These are phyloP conservation scores for Leistus spinibarbis DNA, from an alignment of 2,888 invertebrate species.

Conservation along the genomic window DNA sequence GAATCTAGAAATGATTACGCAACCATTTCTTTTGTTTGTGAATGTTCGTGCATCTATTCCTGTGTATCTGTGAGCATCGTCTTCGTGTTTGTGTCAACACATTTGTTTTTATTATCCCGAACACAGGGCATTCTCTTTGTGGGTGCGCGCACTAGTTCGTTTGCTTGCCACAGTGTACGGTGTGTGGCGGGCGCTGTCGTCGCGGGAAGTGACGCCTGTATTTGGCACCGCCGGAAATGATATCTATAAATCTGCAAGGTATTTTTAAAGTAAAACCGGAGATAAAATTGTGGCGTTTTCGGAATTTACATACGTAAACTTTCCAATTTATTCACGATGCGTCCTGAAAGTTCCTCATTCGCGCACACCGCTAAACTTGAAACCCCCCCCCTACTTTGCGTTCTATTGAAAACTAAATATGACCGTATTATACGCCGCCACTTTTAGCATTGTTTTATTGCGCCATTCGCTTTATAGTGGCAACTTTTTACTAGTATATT, in stretches of 20 bases:
- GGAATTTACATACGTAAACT: conserved; percentile 37
- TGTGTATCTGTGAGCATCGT: conserved; percentile 12
- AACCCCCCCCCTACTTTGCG: background rate
- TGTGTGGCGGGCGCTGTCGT: conserved; percentile 8
- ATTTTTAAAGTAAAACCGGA: conserved; percentile 38
- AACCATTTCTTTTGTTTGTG: conserved; percentile 38
- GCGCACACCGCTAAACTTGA: background rate
- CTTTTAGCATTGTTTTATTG: background rate
- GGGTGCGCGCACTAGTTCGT: background rate
- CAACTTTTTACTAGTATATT: background rate
- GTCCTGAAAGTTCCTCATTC: conserved; percentile 10
- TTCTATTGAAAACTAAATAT: background rate
- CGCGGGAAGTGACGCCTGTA: conserved; percentile 34
- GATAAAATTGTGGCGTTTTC: conserved; percentile 36
- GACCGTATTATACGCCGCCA: background rate
- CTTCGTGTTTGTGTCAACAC: conserved; percentile 40
- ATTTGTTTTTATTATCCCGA: conserved; percentile 40
- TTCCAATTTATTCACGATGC: conserved; percentile 34
- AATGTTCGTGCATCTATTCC: conserved; percentile 16
- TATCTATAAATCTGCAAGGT: conserved; percentile 40
- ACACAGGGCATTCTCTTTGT: conserved; percentile 18
- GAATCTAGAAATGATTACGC: conserved; percentile 40
- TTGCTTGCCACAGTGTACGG: background rate
- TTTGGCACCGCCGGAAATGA: conserved; percentile 38
- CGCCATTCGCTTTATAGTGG: background rate